These are phyloP conservation scores for Blennius ocellaris DNA, from an alignment of 2,113 vertebrate species.

Conservation along the genomic window DNA sequence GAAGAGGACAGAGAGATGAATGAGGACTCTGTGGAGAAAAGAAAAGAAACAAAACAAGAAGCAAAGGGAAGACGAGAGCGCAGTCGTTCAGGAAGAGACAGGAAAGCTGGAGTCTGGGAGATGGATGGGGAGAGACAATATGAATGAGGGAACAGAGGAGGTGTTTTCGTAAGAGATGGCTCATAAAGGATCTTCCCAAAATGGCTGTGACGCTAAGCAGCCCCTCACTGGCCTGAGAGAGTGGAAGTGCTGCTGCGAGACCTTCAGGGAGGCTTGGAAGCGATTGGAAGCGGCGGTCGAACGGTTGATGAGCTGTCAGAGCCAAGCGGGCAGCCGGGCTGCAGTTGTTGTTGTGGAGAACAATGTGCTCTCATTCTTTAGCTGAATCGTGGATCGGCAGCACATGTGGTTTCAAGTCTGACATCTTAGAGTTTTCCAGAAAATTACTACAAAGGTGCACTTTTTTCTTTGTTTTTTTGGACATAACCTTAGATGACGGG, in stretches of 20 bases:
- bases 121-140: conserved; percentile 56
- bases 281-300: conserved; percentile 42
- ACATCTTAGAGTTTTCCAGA: conserved; percentile 30
- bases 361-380: conserved; percentile 38
- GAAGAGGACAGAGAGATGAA: conserved; percentile 45
- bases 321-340: conserved; percentile 31
- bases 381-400: conserved; percentile 15
- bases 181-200: conserved; percentile 58
- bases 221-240: conserved; percentile 46
- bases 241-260: conserved; percentile 32
- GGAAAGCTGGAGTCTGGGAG: conserved; percentile 24
- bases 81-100: conserved; percentile 18
- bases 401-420: conserved; percentile 37
- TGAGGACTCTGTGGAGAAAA: background rate
- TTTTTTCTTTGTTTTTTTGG: conserved; percentile 35
- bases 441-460: conserved; percentile 6
- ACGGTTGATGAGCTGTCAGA: conserved; percentile 66
- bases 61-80: conserved; percentile 24
- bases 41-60: conserved; percentile 6
- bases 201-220: conserved; percentile 39
- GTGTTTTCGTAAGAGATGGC: conserved; percentile 40
- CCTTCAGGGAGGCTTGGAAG: conserved; percentile 31
- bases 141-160: conserved; percentile 33
- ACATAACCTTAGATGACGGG: conserved; percentile 44
- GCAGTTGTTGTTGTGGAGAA: conserved; percentile 37